These are phyloP conservation scores for Athrips mouffetella DNA, from an alignment of 2,888 invertebrate genomes.

Conservation along the genomic window DNA sequence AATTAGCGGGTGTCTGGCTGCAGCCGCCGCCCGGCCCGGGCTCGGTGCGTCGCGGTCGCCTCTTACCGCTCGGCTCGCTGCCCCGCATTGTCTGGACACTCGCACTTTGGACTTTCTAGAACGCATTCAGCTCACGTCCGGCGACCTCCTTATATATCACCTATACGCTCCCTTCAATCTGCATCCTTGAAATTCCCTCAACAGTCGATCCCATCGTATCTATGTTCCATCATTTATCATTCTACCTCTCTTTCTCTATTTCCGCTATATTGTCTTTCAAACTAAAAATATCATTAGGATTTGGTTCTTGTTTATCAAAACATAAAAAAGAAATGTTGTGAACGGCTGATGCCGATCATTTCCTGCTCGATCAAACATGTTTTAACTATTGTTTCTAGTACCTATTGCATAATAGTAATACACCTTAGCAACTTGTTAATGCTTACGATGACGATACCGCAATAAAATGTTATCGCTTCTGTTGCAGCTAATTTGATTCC, in stretches of 20 bases:
- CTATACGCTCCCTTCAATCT: slow-evolving; percentile 1
- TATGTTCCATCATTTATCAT: not conserved
- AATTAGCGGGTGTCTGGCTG: slow-evolving; percentile 35
- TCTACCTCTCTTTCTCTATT: not conserved
- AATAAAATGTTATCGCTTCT: slow-evolving; percentile 13
- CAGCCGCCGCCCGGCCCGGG: slow-evolving; percentile 23
- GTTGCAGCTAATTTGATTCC: not conserved
- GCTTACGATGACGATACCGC: slow-evolving; percentile 4
- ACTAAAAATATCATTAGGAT: not conserved
- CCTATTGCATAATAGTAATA: slow-evolving; percentile 12
- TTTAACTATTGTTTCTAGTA: slow-evolving; percentile 14
- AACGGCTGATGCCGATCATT: not conserved
- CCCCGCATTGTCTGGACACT: slow-evolving; percentile 21
- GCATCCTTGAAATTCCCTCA: not conserved
- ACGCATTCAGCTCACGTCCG: slow-evolving; percentile 17
- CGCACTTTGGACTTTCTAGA: slow-evolving; percentile 24
- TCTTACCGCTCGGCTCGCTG: slow-evolving; percentile 24
- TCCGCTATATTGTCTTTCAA: no score
- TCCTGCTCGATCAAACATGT: slow-evolving; percentile 1
- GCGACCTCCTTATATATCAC: slow-evolving; percentile 3
- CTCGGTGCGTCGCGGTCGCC: slow-evolving; percentile 19
- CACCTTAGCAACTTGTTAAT: slow-evolving; percentile 9
- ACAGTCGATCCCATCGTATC: not conserved
- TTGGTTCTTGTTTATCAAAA: not conserved
- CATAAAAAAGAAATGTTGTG: not conserved